Conservation (phyloP, 2,888 invertebrate genomes). For the Melitaea athalia region DNA sequence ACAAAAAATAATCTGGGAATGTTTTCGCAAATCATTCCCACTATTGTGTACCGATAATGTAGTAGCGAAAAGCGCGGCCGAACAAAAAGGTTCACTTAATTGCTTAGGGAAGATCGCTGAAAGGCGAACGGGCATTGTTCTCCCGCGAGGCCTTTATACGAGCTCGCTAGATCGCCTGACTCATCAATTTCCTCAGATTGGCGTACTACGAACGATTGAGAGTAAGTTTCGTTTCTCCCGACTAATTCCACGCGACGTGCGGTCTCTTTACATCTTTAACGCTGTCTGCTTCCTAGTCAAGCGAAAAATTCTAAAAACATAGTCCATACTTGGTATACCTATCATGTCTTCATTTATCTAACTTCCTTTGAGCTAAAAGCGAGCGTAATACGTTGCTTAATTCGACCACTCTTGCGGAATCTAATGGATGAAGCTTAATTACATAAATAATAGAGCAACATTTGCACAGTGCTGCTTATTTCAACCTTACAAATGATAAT, state of each 20-base stretch:
- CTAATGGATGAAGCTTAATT: conserved; percentile 30
- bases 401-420: conserved; percentile 11
- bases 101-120: conserved; percentile 72
- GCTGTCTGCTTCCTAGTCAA: conserved; percentile 29
- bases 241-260: conserved; percentile 46
- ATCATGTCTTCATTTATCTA: conserved; percentile 52
- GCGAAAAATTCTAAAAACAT: conserved; percentile 19
- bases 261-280: conserved; percentile 36
- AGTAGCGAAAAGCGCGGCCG: conserved; percentile 66
- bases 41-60: conserved; percentile 78
- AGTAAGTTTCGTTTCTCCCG: conserved; percentile 55
- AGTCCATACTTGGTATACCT: conserved; percentile 36
- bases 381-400: conserved; percentile 12
- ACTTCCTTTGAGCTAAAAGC: conserved; percentile 35
- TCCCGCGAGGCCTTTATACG: conserved; percentile 70
- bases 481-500: conserved; percentile 43
- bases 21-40: conserved; percentile 78
- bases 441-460: conserved; percentile 25
- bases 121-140: conserved; percentile 72
- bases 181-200: conserved; percentile 76
- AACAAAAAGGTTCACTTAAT: conserved; percentile 80
- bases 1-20: conserved; percentile 66
- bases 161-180: conserved; percentile 63
- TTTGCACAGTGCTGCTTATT: conserved; percentile 31
- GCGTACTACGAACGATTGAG: conserved; percentile 61